Evolutionary conservation across 2,113 vertebrate genomes (phyloP).

Genomic region (Pteruthius melanotis): DNA sequence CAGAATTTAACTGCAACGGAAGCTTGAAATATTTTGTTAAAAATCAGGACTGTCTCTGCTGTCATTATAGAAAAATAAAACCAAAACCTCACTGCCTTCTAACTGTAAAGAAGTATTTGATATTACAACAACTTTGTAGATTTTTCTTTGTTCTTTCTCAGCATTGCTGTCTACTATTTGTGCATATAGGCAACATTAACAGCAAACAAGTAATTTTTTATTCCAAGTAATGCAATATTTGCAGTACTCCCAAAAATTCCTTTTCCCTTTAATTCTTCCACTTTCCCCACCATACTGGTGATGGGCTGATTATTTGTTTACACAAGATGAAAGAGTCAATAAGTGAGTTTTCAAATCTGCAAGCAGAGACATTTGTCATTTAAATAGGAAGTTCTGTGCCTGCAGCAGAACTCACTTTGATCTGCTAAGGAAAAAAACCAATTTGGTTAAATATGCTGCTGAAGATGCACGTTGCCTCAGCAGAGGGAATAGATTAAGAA

Average conservation of each 20-base stretch:
- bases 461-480: conserved; percentile 65
- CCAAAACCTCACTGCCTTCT: neutral
- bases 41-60: neutral
- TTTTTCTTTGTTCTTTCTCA: conserved; percentile 39
- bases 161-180: neutral
- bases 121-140: conserved; percentile 3
- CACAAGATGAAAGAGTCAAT: conserved; percentile 64
- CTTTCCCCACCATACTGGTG: neutral
- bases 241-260: conserved; percentile 46
- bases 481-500: conserved; percentile 66
- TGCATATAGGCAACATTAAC: conserved; percentile 42
- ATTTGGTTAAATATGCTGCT: conserved; percentile 75
- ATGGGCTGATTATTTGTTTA: conserved; percentile 66
- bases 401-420: conserved; percentile 69
- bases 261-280: conserved; percentile 2
- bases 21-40: neutral
- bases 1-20: neutral
- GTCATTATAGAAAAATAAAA: neutral
- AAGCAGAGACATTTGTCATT: conserved; percentile 72
- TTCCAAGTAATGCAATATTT: conserved; percentile 54
- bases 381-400: conserved; percentile 69
- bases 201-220: conserved; percentile 35
- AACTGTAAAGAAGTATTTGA: neutral
- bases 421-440: conserved; percentile 61
- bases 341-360: conserved; percentile 56